Percentiles rank a stretch among this genome's conserved stretches.
Conservation (phyloP, 2,888 invertebrate genomes). For the Drosophila fulvimacula region DNA sequence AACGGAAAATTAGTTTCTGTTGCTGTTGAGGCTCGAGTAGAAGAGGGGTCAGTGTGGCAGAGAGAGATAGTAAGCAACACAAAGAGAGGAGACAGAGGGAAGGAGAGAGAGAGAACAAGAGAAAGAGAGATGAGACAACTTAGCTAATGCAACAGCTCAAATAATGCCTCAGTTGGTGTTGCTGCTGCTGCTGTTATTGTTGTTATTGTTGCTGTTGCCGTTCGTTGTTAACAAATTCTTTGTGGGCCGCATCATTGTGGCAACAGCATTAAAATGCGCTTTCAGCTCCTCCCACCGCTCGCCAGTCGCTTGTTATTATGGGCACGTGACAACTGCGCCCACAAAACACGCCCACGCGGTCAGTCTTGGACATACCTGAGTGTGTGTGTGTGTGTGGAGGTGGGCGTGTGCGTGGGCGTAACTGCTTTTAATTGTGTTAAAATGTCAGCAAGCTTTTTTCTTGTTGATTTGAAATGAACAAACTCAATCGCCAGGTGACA, state of each 20-base stretch:
- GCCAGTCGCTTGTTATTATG: constrained; percentile 68
- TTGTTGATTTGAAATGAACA: constrained; percentile 19
- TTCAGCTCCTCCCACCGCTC: constrained; percentile 1
- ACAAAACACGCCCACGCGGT: constrained; percentile 50
- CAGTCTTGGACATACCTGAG: constrained; percentile 42
- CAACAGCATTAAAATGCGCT: constrained; percentile 33
- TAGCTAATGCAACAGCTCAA: constrained; percentile 1
- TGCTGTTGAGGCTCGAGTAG: constrained; percentile 34
- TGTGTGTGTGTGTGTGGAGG: constrained; percentile 16
- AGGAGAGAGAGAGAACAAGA: neutral
- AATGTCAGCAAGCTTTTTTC: constrained; percentile 39
- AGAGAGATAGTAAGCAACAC: too few species aligned
- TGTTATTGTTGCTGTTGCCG: constrained; percentile 28
- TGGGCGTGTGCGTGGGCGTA: constrained; percentile 39
- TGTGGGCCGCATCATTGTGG: constrained; percentile 70
- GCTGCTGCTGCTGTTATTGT: constrained; percentile 25
- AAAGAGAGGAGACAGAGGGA: neutral
- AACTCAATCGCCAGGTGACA: constrained; percentile 53
- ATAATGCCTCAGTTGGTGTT: too few species aligned
- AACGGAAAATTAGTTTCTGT: constrained; percentile 68
- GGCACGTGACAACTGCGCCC: constrained; percentile 79
- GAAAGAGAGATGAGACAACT: neutral
- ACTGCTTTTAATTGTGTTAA: constrained; percentile 75
- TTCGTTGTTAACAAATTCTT: constrained; percentile 60
- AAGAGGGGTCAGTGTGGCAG: constrained; percentile 19